Percentiles rank a stretch among this genome's conserved stretches.
Evolutionary conservation across 2,113 vertebrate genomes (phyloP).

Genomic region (Prunella fulvescens): DNA sequence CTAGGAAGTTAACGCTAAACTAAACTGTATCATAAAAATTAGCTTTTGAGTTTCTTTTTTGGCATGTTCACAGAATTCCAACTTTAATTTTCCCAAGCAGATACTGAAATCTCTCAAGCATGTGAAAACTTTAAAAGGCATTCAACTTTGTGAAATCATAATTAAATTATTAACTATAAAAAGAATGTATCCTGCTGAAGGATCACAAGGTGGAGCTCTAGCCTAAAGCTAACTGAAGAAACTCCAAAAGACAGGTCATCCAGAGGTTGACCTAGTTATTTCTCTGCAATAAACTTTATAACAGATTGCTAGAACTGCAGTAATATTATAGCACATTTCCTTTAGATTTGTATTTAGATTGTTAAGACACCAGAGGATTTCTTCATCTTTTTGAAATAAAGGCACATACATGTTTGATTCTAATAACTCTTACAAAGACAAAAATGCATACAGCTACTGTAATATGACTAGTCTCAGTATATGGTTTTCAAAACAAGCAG

Average conservation of each 20-base stretch:
- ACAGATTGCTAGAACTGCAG: neutral
- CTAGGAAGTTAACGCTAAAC: neutral
- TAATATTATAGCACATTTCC: neutral
- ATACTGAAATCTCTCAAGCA: neutral
- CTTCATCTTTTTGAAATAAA: neutral
- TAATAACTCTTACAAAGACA: neutral
- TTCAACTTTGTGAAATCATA: slow-evolving; percentile 32
- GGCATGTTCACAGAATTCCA: neutral
- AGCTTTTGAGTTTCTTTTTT: neutral
- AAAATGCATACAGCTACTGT: neutral
- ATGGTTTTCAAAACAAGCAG: neutral
- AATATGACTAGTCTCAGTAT: neutral
- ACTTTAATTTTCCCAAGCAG: neutral
- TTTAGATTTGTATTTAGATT: neutral
- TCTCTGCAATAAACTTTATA: slow-evolving; percentile 43
- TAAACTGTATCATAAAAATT: neutral
- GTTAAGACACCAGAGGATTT: neutral
- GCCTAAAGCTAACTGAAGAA: slow-evolving; percentile 74
- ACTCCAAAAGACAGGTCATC: slow-evolving; percentile 68
- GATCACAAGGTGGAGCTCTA: slow-evolving; percentile 87
- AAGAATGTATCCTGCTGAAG: slow-evolving; percentile 71
- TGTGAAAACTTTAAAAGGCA: slow-evolving; percentile 9
- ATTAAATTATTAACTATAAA: slow-evolving; percentile 68
- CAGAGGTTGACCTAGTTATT: slow-evolving; percentile 72
- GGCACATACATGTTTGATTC: neutral